These are phyloP conservation scores for Sarcophaga peregrina DNA, from an alignment of 1,140 invertebrate species.

Conservation along the genomic window DNA sequence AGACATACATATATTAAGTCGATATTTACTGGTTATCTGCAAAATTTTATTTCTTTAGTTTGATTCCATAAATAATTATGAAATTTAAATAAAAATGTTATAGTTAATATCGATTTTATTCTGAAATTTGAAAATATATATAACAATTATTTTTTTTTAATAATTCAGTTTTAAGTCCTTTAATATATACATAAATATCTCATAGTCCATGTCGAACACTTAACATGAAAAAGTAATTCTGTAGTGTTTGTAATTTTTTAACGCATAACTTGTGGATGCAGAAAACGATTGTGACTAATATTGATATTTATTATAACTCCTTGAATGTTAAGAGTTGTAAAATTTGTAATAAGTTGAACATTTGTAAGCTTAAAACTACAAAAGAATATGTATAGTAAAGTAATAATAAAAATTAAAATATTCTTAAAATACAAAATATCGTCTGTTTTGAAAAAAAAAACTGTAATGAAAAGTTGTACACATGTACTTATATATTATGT, in stretches of 20 bases:
- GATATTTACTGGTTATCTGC: neutral
- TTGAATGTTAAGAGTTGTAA: neutral
- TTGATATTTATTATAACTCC: too few species aligned
- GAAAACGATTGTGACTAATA: too few species aligned
- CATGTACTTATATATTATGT: conserved; percentile 9
- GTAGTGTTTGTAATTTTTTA: too few species aligned
- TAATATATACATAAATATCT: too few species aligned
- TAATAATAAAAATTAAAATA: conserved; percentile 33
- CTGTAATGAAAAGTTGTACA: neutral
- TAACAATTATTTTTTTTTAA: neutral
- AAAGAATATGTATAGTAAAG: neutral
- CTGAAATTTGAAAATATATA: conserved; percentile 2
- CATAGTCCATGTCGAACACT: too few species aligned
- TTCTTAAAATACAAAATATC: conserved; percentile 21
- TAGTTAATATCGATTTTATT: neutral
- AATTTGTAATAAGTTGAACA: neutral
- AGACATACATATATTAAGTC: conserved; percentile 1
- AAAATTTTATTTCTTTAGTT: neutral
- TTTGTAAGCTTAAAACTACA: conserved; percentile 20
- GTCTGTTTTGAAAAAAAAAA: conserved; percentile 30
- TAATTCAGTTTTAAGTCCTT: too few species aligned
- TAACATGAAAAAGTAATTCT: too few species aligned
- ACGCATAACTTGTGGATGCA: too few species aligned
- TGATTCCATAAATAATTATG: neutral
- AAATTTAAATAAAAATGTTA: neutral